Evolutionary conservation across 2,888 invertebrate genomes (phyloP).

Genomic region (Tetranychus truncatus): DNA sequence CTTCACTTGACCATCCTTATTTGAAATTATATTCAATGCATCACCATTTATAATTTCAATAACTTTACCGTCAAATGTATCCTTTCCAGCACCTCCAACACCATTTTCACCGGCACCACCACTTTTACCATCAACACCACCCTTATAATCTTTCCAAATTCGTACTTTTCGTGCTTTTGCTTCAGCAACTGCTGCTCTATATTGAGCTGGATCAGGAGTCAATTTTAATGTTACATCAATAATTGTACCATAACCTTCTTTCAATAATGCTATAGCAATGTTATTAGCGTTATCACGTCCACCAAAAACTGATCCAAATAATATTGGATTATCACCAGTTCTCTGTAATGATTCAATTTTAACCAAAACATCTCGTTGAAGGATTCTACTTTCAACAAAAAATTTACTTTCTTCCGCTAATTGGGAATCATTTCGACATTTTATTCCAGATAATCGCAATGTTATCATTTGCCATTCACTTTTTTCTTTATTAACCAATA

Average conservation of each 20-base stretch:
- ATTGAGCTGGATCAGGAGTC: constrained; percentile 59
- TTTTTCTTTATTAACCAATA: constrained; percentile 38
- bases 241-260: constrained; percentile 80
- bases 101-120: constrained; percentile 14
- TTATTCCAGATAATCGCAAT: constrained; percentile 84
- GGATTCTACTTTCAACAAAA: constrained; percentile 71
- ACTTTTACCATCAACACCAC: constrained; percentile 36
- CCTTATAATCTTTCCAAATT: constrained; percentile 78
- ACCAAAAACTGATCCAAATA: constrained; percentile 20
- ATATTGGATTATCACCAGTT: constrained; percentile 13
- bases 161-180: constrained; percentile 71
- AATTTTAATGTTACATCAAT: constrained; percentile 76
- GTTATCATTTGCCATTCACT: constrained; percentile 53
- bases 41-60: constrained; percentile 87
- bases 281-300: constrained; percentile 40
- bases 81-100: neutral
- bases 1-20: constrained; percentile 53
- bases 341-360: constrained; percentile 45
- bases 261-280: constrained; percentile 75
- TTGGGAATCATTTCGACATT: constrained; percentile 40
- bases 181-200: constrained; percentile 58
- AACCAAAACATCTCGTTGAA: constrained; percentile 76
- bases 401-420: constrained; percentile 79
- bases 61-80: constrained; percentile 50
- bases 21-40: constrained; percentile 58